Evolutionary conservation across 2,113 vertebrate species (phyloP), one percentile per base, ranked within the genome.

Genomic region (Sinocyclocheilus grahami): DNA sequence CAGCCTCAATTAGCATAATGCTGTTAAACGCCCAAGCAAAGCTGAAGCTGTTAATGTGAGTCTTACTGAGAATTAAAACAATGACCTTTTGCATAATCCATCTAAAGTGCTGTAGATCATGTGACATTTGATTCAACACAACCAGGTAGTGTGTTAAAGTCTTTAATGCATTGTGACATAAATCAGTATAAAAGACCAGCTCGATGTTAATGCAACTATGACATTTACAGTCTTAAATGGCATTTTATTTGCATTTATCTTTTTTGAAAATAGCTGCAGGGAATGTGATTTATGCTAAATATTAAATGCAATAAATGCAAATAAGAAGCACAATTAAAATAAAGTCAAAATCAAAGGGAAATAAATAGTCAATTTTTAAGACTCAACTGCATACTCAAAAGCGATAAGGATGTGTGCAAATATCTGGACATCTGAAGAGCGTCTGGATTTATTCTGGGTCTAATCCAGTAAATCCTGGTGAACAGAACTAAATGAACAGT

Each of bases 1-100:
- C 74, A 76, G 22, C n/a, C n/a, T 76, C 74, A 51, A 51, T 76
- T 51, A 76, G 6, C 74, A 51, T 76, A 27, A 51, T 12, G n/a
- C 74, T 76, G 74, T 76, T 76, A 76, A 76, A 76, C 42, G n/a
- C 74, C n/a, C 42, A 48, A 75, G 72, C 72, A 6, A n/a, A 14
- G 72, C 72, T 75, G 42, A 48, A 75, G 72, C 42, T 3, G n/a
- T 24, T 76, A 51, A 76, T 27, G 42, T n/a, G 13, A 46, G 46
- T 51, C 74, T 76, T 16, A 27, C 42, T 10, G 37, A 76, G n/a
- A 76, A 76, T 48, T 48, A 51, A 75, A 76, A 48, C 39, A 24
- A 76, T 76, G 42, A 24, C 42, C 74, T 76, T 76, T 76, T 27
- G 33, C 37, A 72, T 42, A n/a, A 72, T 72, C 20, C 72, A 24